These are phyloP conservation scores for Heteronetta atricapilla DNA, from an alignment of 2,113 vertebrate species.

Conservation along the genomic window DNA sequence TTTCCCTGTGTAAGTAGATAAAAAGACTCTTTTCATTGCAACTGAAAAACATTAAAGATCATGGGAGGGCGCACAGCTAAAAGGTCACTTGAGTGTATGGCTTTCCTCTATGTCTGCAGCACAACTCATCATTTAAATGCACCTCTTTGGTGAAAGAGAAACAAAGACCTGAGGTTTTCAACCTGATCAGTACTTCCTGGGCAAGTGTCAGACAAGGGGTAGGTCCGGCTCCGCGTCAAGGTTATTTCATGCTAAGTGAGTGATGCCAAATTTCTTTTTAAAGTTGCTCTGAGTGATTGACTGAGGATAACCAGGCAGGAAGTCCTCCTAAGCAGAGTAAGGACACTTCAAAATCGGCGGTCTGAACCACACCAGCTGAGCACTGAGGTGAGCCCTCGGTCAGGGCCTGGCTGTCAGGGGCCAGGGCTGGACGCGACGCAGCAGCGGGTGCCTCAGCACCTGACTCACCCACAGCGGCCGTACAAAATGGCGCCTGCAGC, in stretches of 20 bases:
- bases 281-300: neutral
- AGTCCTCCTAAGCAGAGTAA: neutral
- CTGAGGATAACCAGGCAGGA: neutral
- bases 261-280: neutral
- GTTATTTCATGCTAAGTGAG: neutral
- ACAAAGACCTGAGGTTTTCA: neutral
- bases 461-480: neutral
- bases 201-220: neutral
- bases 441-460: neutral
- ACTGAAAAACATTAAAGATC: neutral
- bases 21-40: neutral
- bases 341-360: neutral
- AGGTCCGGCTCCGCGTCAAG: neutral
- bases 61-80: neutral
- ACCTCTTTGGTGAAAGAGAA: neutral
- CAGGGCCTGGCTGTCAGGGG: neutral
- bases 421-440: neutral
- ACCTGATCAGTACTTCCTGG: neutral
- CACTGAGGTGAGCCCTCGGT: neutral
- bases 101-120: neutral
- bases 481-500: neutral
- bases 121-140: neutral
- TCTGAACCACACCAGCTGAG: neutral
- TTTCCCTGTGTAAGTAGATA: neutral
- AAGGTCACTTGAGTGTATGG: neutral